phyloP scores from a whole-genome alignment of 2,113 vertebrate species.

The Cariama cristata region DNA sequence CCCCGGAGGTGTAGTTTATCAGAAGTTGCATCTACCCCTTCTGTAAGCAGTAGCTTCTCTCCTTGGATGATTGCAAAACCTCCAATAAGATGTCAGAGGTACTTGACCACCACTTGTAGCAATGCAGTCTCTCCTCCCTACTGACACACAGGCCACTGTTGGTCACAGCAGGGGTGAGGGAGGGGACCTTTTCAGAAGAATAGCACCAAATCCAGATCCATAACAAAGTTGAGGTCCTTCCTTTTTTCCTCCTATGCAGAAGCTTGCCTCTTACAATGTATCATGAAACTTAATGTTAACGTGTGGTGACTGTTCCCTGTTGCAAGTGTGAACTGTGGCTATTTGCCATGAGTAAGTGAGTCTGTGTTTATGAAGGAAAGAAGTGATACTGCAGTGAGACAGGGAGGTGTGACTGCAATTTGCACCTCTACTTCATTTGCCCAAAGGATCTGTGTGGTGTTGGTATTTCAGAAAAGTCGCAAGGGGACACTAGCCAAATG shows the following conservation, averaged over 20 bases:
- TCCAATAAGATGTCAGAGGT: not conserved
- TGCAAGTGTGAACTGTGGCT: constrained; percentile 62
- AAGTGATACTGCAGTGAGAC: constrained; percentile 67
- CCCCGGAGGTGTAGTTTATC: not conserved
- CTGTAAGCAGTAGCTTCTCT: not conserved
- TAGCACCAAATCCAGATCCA: not conserved
- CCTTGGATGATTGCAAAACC: not conserved
- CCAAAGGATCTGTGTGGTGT: constrained; percentile 41
- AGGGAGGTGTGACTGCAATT: constrained; percentile 75
- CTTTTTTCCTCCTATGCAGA: not conserved
- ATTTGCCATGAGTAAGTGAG: constrained; percentile 41
- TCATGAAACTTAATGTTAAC: constrained; percentile 15
- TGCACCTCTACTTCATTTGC: constrained; percentile 69
- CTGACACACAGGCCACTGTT: rapidly evolving
- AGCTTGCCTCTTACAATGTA: not conserved
- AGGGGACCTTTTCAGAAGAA: not conserved
- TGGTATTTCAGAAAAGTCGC: constrained; percentile 53
- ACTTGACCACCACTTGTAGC: not conserved
- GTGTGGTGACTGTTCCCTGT: constrained; percentile 61
- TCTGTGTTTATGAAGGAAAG: constrained; percentile 67
- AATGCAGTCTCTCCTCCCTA: not conserved
- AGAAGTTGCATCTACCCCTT: not conserved
- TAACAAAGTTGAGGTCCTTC: not conserved
- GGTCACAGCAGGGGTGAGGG: not conserved
- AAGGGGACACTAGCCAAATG: constrained; percentile 27